A percentile compares a stretch with the other conserved stretches of the same genome.
Evolutionary conservation across 2,888 invertebrate species (phyloP).

Genomic region (Dasypolia templi): DNA sequence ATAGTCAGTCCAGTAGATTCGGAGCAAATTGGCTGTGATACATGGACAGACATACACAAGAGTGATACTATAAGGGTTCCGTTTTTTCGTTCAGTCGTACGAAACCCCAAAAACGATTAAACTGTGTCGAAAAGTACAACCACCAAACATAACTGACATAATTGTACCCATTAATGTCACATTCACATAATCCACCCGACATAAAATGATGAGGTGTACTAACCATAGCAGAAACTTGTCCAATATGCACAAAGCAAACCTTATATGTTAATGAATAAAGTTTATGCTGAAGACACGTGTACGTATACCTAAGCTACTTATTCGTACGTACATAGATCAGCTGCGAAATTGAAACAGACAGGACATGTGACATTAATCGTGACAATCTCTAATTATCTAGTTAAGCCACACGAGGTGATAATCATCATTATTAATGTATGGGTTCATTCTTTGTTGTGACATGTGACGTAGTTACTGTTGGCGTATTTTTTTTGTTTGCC

Average conservation of each 20-base stretch:
- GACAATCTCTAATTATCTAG: slow-evolving; percentile 43
- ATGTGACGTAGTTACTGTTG: not conserved
- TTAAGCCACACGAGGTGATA: slow-evolving; percentile 28
- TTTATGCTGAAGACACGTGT: slow-evolving; percentile 16
- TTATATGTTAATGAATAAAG: slow-evolving; percentile 42
- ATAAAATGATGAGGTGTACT: slow-evolving; percentile 6
- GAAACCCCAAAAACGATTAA: too few relatives aligned
- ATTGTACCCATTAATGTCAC: not conserved
- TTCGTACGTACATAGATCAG: slow-evolving; percentile 3
- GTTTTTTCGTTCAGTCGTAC: too few relatives aligned
- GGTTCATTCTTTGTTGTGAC: slow-evolving; percentile 1
- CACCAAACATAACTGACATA: not conserved
- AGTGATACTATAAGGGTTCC: too few relatives aligned
- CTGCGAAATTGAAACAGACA: slow-evolving; percentile 30
- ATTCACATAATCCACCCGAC: not conserved
- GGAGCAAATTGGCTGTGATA: too few relatives aligned
- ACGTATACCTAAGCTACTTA: not conserved
- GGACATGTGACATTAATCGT: slow-evolving; percentile 24
- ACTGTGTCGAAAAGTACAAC: not conserved
- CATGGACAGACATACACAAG: too few relatives aligned
- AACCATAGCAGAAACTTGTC: slow-evolving; percentile 26
- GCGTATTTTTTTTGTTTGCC: not conserved
- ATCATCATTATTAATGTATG: slow-evolving; percentile 32
- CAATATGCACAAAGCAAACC: slow-evolving; percentile 22
- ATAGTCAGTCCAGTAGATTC: too few relatives aligned